Percentiles rank a stretch among this genome's conserved stretches.
phyloP scores from a whole-genome alignment of 2,888 invertebrate species.

The Drosophila trichaetosa region DNA sequence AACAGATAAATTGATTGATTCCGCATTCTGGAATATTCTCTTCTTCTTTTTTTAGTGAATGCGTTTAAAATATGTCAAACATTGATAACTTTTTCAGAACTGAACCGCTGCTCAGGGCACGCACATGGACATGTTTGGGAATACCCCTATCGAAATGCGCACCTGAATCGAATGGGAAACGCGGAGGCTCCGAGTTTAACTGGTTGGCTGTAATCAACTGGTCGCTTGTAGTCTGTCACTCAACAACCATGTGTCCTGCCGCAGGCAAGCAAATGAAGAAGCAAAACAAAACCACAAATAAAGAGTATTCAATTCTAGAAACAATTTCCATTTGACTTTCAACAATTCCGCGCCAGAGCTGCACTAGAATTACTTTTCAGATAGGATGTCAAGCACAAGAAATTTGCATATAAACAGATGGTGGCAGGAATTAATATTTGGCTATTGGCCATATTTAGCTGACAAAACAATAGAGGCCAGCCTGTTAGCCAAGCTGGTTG shows the following conservation, averaged over 20 bases:
- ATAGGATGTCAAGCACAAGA: slow-evolving; percentile 23
- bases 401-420: slow-evolving; percentile 75
- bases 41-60: not conserved
- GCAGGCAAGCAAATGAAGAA: slow-evolving; percentile 3
- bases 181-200: not conserved
- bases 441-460: slow-evolving; percentile 79
- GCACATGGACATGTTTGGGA: not conserved
- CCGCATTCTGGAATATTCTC: not conserved
- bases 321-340: slow-evolving; percentile 48
- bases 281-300: not conserved
- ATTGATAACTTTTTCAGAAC: not conserved
- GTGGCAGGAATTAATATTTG: slow-evolving; percentile 75
- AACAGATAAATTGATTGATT: not conserved
- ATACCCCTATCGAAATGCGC: not conserved
- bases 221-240: slow-evolving; percentile 46
- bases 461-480: slow-evolving; percentile 72
- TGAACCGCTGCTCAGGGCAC: not conserved
- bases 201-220: slow-evolving; percentile 44
- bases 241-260: slow-evolving; percentile 27
- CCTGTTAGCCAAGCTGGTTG: slow-evolving; percentile 15
- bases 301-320: slow-evolving; percentile 32
- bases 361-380: slow-evolving; percentile 65
- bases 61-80: not conserved
- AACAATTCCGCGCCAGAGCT: slow-evolving; percentile 67
- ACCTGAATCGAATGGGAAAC: slow-evolving; percentile 20